Percentiles rank a stretch among this genome's conserved stretches.
Evolutionary conservation across 2,797 vertebrate species (phyloP).

Genomic region (Tenualosa ilisha): DNA sequence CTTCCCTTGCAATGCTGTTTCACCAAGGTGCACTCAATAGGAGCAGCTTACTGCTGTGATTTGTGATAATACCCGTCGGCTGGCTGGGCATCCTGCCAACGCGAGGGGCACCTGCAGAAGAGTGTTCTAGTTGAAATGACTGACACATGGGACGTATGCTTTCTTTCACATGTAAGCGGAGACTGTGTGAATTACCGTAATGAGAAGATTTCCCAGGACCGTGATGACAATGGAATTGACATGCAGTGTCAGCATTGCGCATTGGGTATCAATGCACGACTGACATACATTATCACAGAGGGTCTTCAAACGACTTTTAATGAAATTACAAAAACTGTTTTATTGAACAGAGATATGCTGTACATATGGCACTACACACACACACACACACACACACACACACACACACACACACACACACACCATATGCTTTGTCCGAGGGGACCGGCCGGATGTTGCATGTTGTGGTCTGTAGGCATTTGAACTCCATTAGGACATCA

Average conservation of each 20-base stretch:
- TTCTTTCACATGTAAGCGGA: background rate
- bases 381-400: background rate
- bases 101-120: background rate
- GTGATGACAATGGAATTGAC: background rate
- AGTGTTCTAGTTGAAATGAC: background rate
- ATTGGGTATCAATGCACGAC: background rate
- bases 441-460: background rate
- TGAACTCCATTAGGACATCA: background rate
- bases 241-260: background rate
- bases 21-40: background rate
- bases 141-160: background rate
- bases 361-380: background rate
- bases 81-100: background rate
- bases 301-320: background rate
- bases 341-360: background rate
- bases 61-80: background rate
- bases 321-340: background rate
- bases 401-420: background rate
- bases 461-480: background rate
- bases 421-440: background rate
- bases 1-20: background rate
- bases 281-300: background rate
- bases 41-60: background rate
- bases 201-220: background rate
- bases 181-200: background rate